Evolutionary conservation across 2,888 invertebrate genomes (phyloP), one percentile per base, ranked within the genome.

Genomic region (Octodonta nipae): DNA sequence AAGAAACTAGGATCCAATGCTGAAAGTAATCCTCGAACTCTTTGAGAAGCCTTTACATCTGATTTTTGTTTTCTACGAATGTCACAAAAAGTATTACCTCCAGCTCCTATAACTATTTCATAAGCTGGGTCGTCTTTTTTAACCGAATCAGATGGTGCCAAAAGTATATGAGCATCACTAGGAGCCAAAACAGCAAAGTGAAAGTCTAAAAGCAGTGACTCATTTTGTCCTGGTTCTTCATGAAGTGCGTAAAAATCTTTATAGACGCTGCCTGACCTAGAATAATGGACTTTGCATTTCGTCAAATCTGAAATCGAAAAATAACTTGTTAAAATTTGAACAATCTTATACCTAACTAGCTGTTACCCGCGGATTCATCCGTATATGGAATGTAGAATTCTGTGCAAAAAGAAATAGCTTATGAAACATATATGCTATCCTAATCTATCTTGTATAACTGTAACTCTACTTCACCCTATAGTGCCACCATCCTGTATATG

Each of bases 41-140:
- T 63, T 20, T 63, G 63, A 0, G 75, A 72, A 8, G 66, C 63
- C 34, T 68, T 68, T 0, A 77, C 73, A 14, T 67, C 64, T 24
- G 65, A 58, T 45, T 71, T 70, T 48, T 72, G 66, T 47, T 63
- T 67, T 15, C 73, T 62, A 6, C 81, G 65, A 15, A 81, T 68
- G 45, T 78, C 73, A 2, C 75, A 73, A 49, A 78, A 80, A 31
- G 69, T 68, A 54, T 80, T 80, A n/a, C 64, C 66, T 3, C 79
- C 80, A 5, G 78, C 80, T 6, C 80, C 80, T 13, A 81, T 66
- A 32, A 78, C 79, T 27, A 80, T 72, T 61, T 81, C 79, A 55
- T 80, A 80, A 0, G 28, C 76, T 0, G 71, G 65, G 47, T 73
- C 75, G 1, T 36, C 45, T 2, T 49, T 38, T 1, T 58, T 50